Base-by-base conservation (phyloP, 2,797 vertebrate genomes). In the Allobates femoralis region DNA sequence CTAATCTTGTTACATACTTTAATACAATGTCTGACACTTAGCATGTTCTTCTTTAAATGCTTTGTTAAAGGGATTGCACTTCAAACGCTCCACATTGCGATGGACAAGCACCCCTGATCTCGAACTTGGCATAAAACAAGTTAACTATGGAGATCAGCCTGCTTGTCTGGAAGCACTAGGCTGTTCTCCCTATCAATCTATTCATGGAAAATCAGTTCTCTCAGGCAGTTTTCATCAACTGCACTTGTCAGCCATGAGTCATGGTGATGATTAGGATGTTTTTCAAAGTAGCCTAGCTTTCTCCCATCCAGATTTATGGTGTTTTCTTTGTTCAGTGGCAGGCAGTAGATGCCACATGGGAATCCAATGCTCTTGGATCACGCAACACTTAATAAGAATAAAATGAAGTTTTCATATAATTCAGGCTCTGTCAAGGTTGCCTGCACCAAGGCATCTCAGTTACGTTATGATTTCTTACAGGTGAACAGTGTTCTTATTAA, bases 351-450 rank as follows among this genome's bases (percentile, higher is more conserved):
- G 66, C 28, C 84, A 73, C 79, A 81, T 82, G 85, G 71, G 79
- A 82, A 76, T 86, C 37, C 30, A 55, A 67, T 85, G 76, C 34
- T 71, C 76, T 81, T 86, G 78, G 67, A 86, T 56, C 67, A 76
- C 23, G 79, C 78, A 81, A 66, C 71, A 86, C 81, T 86, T 86
- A 86, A 86, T 86, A 86, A 81, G 85, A 67, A 86, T 82, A 67
- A 86, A 86, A 86, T 81, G 46, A 82, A 53, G 58, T 82, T 86
- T 86, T 86, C 58, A 46, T 82, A 81, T 76, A 82, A 66, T 86
- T 81, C 46, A 77, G 71, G 58, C 41, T 81, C 67, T 86, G 79
- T 81, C 85, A 86, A 66, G 85, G 69, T 76, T 77, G 58, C 78
- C 71, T 66, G 71, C 56, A 67, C 78, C 37, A 32, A 66, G 79